Base-by-base conservation (phyloP, 2,888 invertebrate genomes). In the Plagodis pulveraria region DNA sequence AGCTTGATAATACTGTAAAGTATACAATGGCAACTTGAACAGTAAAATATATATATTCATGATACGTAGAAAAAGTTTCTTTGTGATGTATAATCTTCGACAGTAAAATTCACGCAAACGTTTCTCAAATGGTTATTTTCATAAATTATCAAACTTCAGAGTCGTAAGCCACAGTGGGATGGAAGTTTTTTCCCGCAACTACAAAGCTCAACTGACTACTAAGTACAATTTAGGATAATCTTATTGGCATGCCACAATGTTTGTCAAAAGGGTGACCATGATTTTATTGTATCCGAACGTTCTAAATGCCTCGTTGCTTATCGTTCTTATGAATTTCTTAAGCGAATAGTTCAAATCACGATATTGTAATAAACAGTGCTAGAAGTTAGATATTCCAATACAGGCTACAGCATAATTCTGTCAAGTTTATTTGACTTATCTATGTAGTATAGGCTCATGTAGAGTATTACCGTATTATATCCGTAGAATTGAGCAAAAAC, bases 141-240 rank as follows among this genome's bases (percentile, higher is more conserved):
- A 43, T 47, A 41, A 11, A 44, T 56, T 44, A 36, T 11, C 46
- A 34, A 63, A 58, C 54, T 36, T 45, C 11, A 36, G 45, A 45
- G 58, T 58, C 44, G 56, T 50, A 56, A 56, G 54, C 58, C 46
- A 45, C 43, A 56, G 60, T 44, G 36, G 44, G 10, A 11, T 36
- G 47, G 35, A 54, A 62, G 57, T 54, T 68, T 66, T 63, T 62
- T 56, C 60, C 46, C 56, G 44, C 33, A 40, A 54, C 40, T 50
- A 48, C 53, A 22, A 50, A 61, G 51, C 58, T 42, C 45, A 53
- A 58, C 62, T 57, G 36, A 57, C 56, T 64, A 55, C 58, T 67
- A 60, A 67, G 61, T 59, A 68, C 63, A 58, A 68, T 69, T 67
- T 68, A 68, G 67, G 65, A 56, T 71, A 67, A 72, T 69, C 64